Percentiles rank a stretch among this genome's conserved stretches.
phyloP scores from a whole-genome alignment of 2,888 invertebrate genomes.

The Tuta absoluta region DNA sequence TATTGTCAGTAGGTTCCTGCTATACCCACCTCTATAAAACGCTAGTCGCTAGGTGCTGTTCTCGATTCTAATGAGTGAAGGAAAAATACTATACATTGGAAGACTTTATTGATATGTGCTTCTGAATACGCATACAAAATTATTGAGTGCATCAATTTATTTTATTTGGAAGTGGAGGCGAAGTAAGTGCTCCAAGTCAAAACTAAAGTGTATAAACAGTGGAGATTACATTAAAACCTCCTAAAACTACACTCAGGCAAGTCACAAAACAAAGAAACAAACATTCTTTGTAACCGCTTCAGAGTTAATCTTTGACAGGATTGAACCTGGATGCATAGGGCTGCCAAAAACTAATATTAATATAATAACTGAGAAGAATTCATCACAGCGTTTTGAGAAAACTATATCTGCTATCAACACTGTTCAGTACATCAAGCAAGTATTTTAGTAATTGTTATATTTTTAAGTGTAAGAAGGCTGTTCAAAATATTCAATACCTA shows the following conservation, averaged over 20 bases:
- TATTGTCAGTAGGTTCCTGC: neutral
- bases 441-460: no score
- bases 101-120: neutral
- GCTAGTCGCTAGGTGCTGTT: no score
- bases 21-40: no score
- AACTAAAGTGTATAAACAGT: slow-evolving; percentile 33
- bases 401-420: no score
- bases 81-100: neutral
- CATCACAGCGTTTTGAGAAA: no score
- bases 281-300: slow-evolving; percentile 25
- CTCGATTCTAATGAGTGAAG: no score
- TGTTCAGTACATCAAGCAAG: no score
- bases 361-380: no score
- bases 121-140: neutral
- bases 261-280: slow-evolving; percentile 26
- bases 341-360: slow-evolving; percentile 7
- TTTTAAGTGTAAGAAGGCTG: neutral
- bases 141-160: neutral
- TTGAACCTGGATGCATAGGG: slow-evolving; percentile 24
- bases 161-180: neutral
- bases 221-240: slow-evolving; percentile 38
- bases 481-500: neutral
- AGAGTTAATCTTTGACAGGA: slow-evolving; percentile 32
- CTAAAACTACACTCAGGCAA: slow-evolving; percentile 38
- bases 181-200: slow-evolving; percentile 16